A percentile compares a stretch with the other conserved stretches of the same genome.
Conservation (phyloP, 2,888 invertebrate genomes). For the Caenorhabditis macrosperma region DNA sequence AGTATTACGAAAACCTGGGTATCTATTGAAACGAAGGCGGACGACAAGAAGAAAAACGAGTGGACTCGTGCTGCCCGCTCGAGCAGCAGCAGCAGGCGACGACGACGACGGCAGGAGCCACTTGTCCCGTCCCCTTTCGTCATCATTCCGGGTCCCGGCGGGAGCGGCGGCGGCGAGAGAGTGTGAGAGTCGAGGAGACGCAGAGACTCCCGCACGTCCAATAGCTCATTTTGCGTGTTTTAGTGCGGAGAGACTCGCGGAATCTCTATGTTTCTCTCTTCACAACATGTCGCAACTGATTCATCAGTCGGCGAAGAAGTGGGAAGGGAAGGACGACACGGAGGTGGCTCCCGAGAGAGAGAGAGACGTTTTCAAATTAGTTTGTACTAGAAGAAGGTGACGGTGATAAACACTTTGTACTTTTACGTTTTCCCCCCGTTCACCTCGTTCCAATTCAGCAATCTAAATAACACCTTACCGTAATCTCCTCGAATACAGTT, state of each 20-base stretch:
- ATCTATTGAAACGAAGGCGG: constrained; percentile 23
- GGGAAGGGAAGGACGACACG: not conserved
- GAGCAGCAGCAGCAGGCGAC: too few species aligned
- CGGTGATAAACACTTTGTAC: constrained; percentile 37
- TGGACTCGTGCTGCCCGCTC: too few species aligned
- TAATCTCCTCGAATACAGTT: too few species aligned
- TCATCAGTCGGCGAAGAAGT: constrained; percentile 25
- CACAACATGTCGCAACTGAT: constrained; percentile 58
- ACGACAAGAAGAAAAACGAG: constrained; percentile 36
- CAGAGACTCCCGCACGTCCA: constrained; percentile 17
- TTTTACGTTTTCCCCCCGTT: not conserved
- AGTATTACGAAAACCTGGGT: constrained; percentile 56
- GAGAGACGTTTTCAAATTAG: constrained; percentile 39
- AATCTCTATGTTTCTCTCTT: constrained; percentile 1
- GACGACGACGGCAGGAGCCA: constrained; percentile 31
- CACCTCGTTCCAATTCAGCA: not conserved
- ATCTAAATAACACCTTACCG: not conserved
- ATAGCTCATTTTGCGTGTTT: constrained; percentile 56
- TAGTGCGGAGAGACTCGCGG: constrained; percentile 27
- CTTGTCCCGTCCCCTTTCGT: constrained; percentile 41
- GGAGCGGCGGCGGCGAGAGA: constrained; percentile 1
- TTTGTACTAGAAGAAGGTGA: constrained; percentile 48
- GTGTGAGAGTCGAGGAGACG: constrained; percentile 10
- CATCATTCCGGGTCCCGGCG: constrained; percentile 33
- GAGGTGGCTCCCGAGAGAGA: constrained; percentile 1